Percentiles rank a stretch among this genome's conserved stretches.
Conservation (phyloP, 2,797 vertebrate genomes). For the Cossypha niveicapilla region DNA sequence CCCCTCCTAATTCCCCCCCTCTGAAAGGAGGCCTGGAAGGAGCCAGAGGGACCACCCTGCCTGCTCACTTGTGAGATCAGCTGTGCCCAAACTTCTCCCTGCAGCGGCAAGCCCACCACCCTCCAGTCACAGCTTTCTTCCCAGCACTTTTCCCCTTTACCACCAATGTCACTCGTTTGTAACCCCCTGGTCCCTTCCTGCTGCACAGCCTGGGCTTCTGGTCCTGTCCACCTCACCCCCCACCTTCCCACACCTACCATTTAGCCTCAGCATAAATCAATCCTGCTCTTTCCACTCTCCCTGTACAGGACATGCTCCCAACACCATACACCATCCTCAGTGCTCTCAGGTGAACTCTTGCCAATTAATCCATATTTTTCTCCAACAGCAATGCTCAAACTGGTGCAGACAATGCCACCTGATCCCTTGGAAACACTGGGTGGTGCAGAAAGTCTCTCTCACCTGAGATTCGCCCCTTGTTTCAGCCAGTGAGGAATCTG, state of each 20-base stretch:
- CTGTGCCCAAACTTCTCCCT: not conserved
- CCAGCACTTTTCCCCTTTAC: not conserved
- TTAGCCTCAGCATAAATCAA: not conserved
- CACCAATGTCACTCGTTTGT: not conserved
- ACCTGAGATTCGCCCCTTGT: fast-evolving
- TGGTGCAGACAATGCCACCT: not conserved
- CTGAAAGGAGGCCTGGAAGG: not conserved
- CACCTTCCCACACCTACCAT: not conserved
- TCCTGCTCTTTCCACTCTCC: not conserved
- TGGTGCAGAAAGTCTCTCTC: not conserved
- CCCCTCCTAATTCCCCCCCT: not conserved
- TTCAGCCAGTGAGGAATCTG: not conserved
- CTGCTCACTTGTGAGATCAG: not conserved
- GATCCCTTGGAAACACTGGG: not conserved
- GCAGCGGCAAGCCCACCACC: fast-evolving
- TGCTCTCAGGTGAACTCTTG: not conserved
- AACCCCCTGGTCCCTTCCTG: not conserved
- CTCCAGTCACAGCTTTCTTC: not conserved
- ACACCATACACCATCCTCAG: not conserved
- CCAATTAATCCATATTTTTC: not conserved
- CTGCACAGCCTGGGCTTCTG: fast-evolving
- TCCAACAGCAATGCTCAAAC: not conserved
- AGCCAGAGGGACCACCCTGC: not conserved
- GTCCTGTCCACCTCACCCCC: fast-evolving
- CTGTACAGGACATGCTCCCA: fast-evolving